phyloP scores from a whole-genome alignment of 2,888 invertebrate species.

The Agyllia agylla region DNA sequence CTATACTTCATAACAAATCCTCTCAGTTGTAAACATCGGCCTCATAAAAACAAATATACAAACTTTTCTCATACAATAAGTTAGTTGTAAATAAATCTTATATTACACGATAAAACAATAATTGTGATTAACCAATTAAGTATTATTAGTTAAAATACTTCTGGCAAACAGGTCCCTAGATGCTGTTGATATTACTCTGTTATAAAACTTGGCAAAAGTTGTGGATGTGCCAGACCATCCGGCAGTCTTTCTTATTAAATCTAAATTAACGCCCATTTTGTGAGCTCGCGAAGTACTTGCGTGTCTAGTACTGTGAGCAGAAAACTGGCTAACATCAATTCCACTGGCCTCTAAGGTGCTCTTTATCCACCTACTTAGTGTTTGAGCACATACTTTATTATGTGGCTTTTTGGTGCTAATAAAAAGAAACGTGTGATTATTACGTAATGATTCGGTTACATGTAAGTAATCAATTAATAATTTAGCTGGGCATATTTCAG shows the following conservation, averaged over 20 bases:
- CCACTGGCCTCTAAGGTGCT: slow-evolving; percentile 49
- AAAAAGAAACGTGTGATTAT: slow-evolving; percentile 31
- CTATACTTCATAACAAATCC: slow-evolving; percentile 88
- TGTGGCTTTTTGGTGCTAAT: slow-evolving; percentile 50
- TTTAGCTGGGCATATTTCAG: slow-evolving; percentile 54
- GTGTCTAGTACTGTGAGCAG: slow-evolving; percentile 62
- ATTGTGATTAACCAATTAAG: neutral
- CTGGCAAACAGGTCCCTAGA: neutral
- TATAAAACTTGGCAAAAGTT: neutral
- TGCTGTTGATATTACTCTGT: neutral
- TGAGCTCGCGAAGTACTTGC: slow-evolving; percentile 59
- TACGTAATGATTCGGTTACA: slow-evolving; percentile 25
- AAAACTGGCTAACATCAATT: slow-evolving; percentile 44
- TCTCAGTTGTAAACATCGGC: slow-evolving; percentile 87
- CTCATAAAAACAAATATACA: slow-evolving; percentile 87
- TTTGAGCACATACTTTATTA: slow-evolving; percentile 40
- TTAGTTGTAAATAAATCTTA: slow-evolving; percentile 90
- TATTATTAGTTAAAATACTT: neutral
- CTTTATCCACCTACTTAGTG: slow-evolving; percentile 64
- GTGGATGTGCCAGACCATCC: slow-evolving; percentile 17
- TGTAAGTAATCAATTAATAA: slow-evolving; percentile 13
- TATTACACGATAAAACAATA: slow-evolving; percentile 86
- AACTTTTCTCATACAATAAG: slow-evolving; percentile 85
- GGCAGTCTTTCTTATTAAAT: slow-evolving; percentile 36
- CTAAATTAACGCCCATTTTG: slow-evolving; percentile 35